Conservation (phyloP, 2,888 invertebrate genomes). For the Drosophila kambysellisi region DNA sequence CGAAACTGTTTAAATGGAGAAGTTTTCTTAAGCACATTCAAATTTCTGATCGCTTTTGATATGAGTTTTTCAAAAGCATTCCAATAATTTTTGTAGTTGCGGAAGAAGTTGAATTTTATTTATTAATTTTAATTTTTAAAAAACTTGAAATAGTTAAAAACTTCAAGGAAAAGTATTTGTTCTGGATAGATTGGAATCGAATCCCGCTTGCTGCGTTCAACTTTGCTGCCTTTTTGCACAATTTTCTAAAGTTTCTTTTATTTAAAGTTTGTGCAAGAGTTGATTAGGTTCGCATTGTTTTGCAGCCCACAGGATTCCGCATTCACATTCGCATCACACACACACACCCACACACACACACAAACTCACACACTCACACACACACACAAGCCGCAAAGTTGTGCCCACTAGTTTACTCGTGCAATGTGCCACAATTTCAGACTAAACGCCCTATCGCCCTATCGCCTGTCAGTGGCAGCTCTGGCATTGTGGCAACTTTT, state of each 20-base stretch:
- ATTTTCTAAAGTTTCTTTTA: slow-evolving; percentile 9
- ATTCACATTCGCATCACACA: slow-evolving; percentile 14
- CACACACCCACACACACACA: background rate
- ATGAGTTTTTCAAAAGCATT: too few species aligned
- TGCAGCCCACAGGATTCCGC: slow-evolving; percentile 29
- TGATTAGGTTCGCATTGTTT: slow-evolving; percentile 37
- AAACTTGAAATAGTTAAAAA: background rate
- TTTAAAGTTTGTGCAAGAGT: slow-evolving; percentile 32
- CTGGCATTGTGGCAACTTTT: slow-evolving; percentile 20
- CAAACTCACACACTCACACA: background rate
- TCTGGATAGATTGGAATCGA: background rate
- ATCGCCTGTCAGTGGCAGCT: slow-evolving; percentile 40
- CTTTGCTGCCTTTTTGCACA: background rate
- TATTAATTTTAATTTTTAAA: background rate
- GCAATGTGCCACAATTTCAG: slow-evolving; percentile 40
- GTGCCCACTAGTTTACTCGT: slow-evolving; percentile 22
- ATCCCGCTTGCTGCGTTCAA: background rate
- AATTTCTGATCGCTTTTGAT: too few species aligned
- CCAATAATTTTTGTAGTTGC: background rate
- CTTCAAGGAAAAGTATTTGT: background rate
- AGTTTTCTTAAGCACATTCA: background rate
- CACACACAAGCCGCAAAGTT: slow-evolving; percentile 27
- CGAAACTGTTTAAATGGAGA: background rate
- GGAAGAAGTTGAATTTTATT: background rate
- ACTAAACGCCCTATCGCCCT: slow-evolving; percentile 47